Conservation (phyloP, 2,888 invertebrate genomes). For the Pardosa pseudoannulata region DNA sequence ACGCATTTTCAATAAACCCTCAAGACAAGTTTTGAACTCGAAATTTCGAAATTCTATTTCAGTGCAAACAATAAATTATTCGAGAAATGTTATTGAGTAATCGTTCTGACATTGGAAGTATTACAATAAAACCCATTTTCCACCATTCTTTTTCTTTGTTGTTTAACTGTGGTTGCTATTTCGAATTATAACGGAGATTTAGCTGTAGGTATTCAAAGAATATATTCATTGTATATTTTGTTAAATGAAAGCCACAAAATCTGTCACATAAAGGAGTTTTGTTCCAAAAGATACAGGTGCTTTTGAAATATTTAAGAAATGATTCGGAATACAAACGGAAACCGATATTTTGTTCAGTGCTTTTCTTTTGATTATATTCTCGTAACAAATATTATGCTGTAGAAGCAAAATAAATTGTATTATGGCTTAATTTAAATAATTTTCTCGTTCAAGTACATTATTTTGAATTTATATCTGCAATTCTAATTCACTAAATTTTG, state of each 20-base stretch:
- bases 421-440: too few species aligned
- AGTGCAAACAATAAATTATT: background rate
- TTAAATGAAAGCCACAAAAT: background rate
- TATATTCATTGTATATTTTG: background rate
- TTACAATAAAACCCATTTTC: conserved; percentile 5
- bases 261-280: background rate
- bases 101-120: background rate
- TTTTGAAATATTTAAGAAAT: conserved; percentile 5
- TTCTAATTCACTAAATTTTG: too few species aligned
- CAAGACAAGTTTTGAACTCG: background rate
- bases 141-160: background rate
- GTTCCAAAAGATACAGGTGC: background rate
- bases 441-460: too few species aligned
- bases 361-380: background rate
- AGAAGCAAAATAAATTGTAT: background rate
- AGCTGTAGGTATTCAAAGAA: background rate
- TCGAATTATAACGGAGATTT: background rate
- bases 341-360: background rate
- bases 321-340: background rate
- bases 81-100: background rate
- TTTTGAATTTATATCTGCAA: too few species aligned
- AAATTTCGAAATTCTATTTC: background rate
- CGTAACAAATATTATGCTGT: background rate
- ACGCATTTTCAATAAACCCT: background rate
- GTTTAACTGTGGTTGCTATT: background rate